A percentile compares a stretch with the other conserved stretches of the same genome.
Evolutionary conservation across 1,140 invertebrate species (phyloP).

Genomic region (Fopius arisanus): DNA sequence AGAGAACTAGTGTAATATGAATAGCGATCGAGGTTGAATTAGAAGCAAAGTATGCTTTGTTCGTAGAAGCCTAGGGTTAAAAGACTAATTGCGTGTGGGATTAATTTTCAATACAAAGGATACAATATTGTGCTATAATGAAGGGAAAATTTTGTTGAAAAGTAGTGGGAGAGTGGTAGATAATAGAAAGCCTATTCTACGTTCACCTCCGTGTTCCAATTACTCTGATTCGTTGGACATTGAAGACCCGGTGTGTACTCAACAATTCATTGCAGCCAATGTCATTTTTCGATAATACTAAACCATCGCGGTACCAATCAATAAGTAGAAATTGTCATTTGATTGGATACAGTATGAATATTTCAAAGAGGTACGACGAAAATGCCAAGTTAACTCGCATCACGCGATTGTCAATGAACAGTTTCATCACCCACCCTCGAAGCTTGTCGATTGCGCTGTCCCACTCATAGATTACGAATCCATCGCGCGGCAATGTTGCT

Average conservation of each 20-base stretch:
- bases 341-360: constrained; percentile 11
- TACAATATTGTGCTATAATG: no score
- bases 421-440: background rate
- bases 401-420: constrained; percentile 14
- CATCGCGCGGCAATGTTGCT: background rate
- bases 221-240: background rate
- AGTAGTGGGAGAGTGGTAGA: no score
- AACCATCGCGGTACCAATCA: background rate
- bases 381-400: constrained; percentile 4
- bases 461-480: constrained; percentile 7
- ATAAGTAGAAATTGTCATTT: background rate
- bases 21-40: background rate
- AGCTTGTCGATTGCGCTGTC: background rate
- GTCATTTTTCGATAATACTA: background rate
- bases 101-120: background rate
- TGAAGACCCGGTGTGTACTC: background rate
- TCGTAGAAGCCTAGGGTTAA: background rate
- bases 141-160: no score
- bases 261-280: background rate
- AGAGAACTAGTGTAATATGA: background rate
- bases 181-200: no score
- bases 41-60: background rate
- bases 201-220: background rate
- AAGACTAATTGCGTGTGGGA: background rate
- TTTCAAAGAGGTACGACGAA: background rate